Base-by-base conservation (phyloP, 2,888 invertebrate genomes). In the Germaria angustata region DNA sequence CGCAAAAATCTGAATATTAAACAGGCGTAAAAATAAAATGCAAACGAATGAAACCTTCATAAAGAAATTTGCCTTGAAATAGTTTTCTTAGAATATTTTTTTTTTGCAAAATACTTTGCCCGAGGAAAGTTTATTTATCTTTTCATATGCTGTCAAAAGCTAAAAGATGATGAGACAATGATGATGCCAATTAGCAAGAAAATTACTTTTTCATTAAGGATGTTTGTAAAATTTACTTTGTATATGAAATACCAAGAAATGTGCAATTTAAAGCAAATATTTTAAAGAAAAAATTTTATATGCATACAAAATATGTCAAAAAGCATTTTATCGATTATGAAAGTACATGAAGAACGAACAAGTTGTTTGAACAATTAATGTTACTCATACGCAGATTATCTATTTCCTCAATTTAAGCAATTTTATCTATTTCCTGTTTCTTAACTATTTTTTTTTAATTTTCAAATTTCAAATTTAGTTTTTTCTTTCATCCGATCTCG, bases 181-280 rank as follows among this genome's bases (percentile, higher is more conserved):
- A 46, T 66, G 39, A 5, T 36, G 15, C 55, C 49, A 66, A 66
- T 65, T 76, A 66, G 36, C 20, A 76, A 57, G 49, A 5, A 75
- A 65, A 55, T 8, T 32, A 44, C 20, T 63, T 39, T 24, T 36
- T 11, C 34, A 17, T 69, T 44, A 57, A 57, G 69, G 22, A 57
- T 34, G 44, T 34, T 57, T 69, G 6, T 17, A 36, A 34, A 65
- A 13, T 1, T 24, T 61, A 32, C 2, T 32, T 20, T 55, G 20
- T 24, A 15, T 34, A 8, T 9, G 28, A 9, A n/a, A n/a, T n/a
- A n/a, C n/a, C n/a, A n/a, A n/a, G 34, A 8, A 55, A 34, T 34
- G 34, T 55, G 11, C 28, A 1, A 34, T 8, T 17, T 44, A n/a
- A 15, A 2, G 15, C 4, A 44, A 44, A 17, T 4, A 7, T 6